Conservation (phyloP, 1,140 invertebrate species). For the Babylonia areolata region DNA sequence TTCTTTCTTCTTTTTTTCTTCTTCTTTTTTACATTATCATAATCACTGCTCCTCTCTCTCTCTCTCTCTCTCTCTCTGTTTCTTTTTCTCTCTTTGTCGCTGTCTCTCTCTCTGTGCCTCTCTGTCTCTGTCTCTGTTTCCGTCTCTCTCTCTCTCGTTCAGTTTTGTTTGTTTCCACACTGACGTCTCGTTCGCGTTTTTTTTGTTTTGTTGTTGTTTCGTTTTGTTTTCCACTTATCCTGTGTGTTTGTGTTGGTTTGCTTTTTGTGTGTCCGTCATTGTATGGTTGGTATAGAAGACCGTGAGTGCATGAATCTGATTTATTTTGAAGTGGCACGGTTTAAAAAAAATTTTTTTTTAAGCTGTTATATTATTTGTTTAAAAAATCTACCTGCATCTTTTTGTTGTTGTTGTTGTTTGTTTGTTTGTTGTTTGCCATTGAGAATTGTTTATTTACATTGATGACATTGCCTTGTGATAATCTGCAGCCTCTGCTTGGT, state of each 20-base stretch:
- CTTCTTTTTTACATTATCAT: not conserved
- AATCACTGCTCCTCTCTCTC: constrained; percentile 7
- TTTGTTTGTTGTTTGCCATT: constrained; percentile 29
- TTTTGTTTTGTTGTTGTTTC: not conserved
- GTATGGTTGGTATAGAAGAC: too few relatives aligned
- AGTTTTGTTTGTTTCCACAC: constrained; percentile 11
- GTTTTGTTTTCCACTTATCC: constrained; percentile 26
- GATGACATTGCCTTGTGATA: too few relatives aligned
- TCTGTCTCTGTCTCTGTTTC: constrained; percentile 9
- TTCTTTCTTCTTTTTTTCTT: not conserved
- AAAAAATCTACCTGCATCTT: not conserved
- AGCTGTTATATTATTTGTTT: too few relatives aligned
- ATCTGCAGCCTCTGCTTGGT: too few relatives aligned
- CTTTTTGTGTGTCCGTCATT: too few relatives aligned
- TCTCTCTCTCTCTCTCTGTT: not conserved
- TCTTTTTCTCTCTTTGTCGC: not conserved
- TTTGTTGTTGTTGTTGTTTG: constrained; percentile 6
- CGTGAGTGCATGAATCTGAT: too few relatives aligned
- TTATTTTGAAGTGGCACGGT: too few relatives aligned
- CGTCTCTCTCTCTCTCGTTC: constrained; percentile 29
- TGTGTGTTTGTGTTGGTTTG: too few relatives aligned
- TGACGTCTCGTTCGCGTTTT: not conserved
- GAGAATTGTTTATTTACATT: too few relatives aligned
- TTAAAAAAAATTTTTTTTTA: too few relatives aligned
- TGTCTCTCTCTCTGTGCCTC: not conserved